Evolutionary conservation across 2,797 vertebrate genomes (phyloP).

Genomic region (Molothrus ater): DNA sequence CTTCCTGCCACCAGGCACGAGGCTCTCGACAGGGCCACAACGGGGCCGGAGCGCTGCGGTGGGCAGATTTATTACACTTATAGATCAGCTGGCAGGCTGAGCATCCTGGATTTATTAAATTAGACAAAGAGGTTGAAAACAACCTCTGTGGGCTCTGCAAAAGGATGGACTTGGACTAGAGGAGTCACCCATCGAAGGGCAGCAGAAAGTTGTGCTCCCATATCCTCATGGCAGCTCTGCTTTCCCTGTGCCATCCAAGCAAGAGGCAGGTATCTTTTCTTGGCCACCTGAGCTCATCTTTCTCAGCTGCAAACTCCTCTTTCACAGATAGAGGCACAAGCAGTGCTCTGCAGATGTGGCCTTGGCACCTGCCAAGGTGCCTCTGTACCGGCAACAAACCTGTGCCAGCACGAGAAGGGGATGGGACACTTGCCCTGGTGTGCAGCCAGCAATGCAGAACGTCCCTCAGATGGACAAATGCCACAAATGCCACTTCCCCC

Average conservation of each 20-base stretch:
- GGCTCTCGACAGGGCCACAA: background rate
- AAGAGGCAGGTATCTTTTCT: background rate
- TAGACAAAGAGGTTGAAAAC: slow-evolving; percentile 40
- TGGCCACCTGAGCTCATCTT: background rate
- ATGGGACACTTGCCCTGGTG: background rate
- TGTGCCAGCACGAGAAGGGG: background rate
- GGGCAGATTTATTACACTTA: slow-evolving; percentile 46
- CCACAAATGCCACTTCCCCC: background rate
- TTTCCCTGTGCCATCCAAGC: background rate
- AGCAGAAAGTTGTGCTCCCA: background rate
- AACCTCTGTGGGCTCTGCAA: background rate
- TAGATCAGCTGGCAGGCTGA: slow-evolving; percentile 30
- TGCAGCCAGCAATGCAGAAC: background rate
- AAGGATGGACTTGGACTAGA: background rate
- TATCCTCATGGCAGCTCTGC: background rate
- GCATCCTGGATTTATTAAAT: slow-evolving; percentile 50
- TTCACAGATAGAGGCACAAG: background rate
- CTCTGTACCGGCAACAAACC: background rate
- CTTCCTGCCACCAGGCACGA: slow-evolving; percentile 12
- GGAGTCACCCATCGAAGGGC: background rate
- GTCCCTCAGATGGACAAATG: background rate
- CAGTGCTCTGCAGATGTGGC: background rate
- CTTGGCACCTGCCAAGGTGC: background rate
- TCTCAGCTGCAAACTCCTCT: background rate
- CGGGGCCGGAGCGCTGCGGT: accelerated